Evolutionary conservation across 2,888 invertebrate species (phyloP).

Genomic region (Eupithecia exiguata): DNA sequence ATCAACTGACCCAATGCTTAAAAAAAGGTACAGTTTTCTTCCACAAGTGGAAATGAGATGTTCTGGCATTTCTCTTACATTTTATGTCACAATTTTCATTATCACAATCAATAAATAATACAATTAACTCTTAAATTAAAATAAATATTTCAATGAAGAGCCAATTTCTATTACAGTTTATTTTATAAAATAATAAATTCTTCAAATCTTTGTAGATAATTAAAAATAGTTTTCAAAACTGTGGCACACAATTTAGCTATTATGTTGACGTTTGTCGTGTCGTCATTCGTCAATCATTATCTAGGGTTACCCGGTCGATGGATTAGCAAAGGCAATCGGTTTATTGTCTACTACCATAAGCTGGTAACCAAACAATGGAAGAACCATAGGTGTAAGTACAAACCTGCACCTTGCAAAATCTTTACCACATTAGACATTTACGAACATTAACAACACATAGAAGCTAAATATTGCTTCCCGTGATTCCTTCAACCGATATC

Average conservation of each 20-base stretch:
- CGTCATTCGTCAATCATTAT: conserved; percentile 13
- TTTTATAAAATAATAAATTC: conserved; percentile 42
- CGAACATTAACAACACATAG: conserved; percentile 26
- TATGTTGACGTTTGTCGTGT: neutral
- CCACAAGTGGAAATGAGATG: conserved; percentile 20
- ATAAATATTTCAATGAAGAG: conserved; percentile 38
- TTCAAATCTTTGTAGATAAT: conserved; percentile 31
- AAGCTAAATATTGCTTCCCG: conserved; percentile 83
- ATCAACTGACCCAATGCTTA: conserved; percentile 19
- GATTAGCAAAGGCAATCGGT: conserved; percentile 5
- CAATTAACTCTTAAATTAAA: conserved; percentile 40
- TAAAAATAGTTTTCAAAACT: conserved; percentile 37
- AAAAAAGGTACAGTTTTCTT: conserved; percentile 18
- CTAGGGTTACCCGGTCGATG: neutral
- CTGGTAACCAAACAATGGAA: neutral
- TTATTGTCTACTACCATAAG: neutral
- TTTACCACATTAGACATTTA: conserved; percentile 11
- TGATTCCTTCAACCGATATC: conserved; percentile 85
- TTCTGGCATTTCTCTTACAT: conserved; percentile 42
- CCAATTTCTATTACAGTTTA: conserved; percentile 36
- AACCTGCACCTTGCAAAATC: neutral
- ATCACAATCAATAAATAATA: conserved; percentile 51
- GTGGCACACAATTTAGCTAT: conserved; percentile 45
- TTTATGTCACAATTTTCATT: conserved; percentile 51
- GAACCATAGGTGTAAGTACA: neutral